phyloP scores from a whole-genome alignment of 2,888 invertebrate species.

The Philopedon plagiatum region DNA sequence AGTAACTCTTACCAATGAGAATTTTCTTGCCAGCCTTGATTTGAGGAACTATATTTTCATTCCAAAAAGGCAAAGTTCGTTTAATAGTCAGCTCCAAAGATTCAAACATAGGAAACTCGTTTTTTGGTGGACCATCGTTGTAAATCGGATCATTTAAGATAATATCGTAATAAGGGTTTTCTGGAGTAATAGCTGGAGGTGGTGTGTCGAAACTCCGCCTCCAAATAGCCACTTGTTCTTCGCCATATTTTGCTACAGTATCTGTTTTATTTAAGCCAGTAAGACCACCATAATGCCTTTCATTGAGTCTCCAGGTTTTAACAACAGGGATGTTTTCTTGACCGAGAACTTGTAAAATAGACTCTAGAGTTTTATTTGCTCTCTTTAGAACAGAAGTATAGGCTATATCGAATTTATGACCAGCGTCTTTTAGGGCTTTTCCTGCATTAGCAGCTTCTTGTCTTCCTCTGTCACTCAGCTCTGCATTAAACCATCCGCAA shows the following conservation, averaged over 20 bases:
- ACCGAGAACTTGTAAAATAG: conserved; percentile 77
- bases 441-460: conserved; percentile 81
- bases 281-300: conserved; percentile 89
- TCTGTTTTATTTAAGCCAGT: conserved; percentile 86
- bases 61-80: conserved; percentile 90
- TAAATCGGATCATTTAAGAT: conserved; percentile 86
- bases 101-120: conserved; percentile 86
- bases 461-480: conserved; percentile 75
- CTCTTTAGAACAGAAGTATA: conserved; percentile 86
- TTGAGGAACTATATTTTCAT: conserved; percentile 83
- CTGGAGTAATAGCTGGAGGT: conserved; percentile 85
- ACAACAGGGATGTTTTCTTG: conserved; percentile 78
- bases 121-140: conserved; percentile 77
- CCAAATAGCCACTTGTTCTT: conserved; percentile 85
- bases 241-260: conserved; percentile 88
- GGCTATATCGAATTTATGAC: conserved; percentile 82
- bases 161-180: conserved; percentile 81
- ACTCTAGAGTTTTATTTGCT: conserved; percentile 81
- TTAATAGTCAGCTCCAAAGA: conserved; percentile 87
- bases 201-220: conserved; percentile 86
- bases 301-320: conserved; percentile 88
- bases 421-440: conserved; percentile 79
- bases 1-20: conserved; percentile 72
- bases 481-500: conserved; percentile 75
- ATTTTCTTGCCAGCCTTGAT: conserved; percentile 84